Percentiles rank a stretch among this genome's conserved stretches.
phyloP scores from a whole-genome alignment of 2,113 vertebrate species.

The Menidia beryllina region DNA sequence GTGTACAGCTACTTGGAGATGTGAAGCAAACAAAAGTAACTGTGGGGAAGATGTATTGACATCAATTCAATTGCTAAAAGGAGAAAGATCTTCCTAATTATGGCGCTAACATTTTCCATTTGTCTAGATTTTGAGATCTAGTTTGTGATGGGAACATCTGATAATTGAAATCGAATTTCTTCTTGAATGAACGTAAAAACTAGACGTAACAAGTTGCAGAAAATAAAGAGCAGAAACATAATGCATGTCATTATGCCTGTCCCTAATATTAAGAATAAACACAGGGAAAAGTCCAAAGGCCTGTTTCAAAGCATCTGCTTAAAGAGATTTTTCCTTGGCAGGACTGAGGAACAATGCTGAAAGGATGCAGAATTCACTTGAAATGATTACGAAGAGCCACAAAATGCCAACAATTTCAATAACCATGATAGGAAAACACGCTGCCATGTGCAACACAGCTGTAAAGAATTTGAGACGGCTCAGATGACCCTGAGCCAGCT shows the following conservation, averaged over 20 bases:
- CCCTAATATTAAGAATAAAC: no score
- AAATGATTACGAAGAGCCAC: neutral
- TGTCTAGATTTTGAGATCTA: neutral
- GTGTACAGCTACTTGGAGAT: neutral
- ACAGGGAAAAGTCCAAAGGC: no score
- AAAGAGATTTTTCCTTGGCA: neutral
- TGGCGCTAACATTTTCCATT: slow-evolving; percentile 5
- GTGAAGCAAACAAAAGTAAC: slow-evolving; percentile 5
- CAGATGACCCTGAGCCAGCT: neutral
- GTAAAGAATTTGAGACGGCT: neutral
- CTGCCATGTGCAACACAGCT: slow-evolving; percentile 5
- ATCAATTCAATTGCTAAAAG: slow-evolving; percentile 4
- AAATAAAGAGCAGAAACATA: no score
- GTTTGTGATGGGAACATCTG: neutral
- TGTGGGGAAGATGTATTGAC: neutral
- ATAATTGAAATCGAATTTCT: neutral
- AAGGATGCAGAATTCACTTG: neutral
- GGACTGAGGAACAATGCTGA: neutral
- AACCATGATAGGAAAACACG: neutral
- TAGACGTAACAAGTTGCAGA: no score
- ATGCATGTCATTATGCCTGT: no score
- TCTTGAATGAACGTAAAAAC: neutral
- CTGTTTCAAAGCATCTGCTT: no score
- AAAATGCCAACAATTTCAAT: neutral
- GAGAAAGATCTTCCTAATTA: slow-evolving; percentile 10